phyloP scores from a whole-genome alignment of 2,797 vertebrate species.

The Gallinago solitaria region DNA sequence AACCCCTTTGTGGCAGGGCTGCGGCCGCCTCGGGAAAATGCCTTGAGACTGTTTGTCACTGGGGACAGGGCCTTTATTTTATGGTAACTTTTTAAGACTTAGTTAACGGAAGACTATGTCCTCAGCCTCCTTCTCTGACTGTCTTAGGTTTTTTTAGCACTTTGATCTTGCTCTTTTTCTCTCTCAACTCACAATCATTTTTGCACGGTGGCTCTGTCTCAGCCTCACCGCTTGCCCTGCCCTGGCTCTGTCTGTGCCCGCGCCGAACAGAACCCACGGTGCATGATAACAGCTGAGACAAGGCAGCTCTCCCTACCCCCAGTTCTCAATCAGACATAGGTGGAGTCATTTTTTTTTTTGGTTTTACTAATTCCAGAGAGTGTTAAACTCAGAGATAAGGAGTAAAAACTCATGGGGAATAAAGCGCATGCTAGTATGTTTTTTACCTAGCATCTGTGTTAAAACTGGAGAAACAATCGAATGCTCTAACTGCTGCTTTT shows the following conservation, averaged over 20 bases:
- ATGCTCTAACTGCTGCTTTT: neutral
- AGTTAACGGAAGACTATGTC: no score
- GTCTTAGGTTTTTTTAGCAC: neutral
- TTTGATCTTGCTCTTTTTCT: neutral
- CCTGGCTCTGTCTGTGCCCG: neutral
- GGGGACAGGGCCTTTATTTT: neutral
- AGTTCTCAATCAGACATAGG: accelerated
- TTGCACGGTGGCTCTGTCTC: neutral
- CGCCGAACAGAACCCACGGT: accelerated
- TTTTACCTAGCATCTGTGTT: neutral
- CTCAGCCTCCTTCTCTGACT: neutral
- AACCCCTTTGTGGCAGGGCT: neutral
- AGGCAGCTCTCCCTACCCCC: neutral
- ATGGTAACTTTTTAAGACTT: neutral
- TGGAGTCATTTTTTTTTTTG: neutral
- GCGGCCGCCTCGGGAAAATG: neutral
- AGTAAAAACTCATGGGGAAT: neutral
- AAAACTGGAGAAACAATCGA: neutral
- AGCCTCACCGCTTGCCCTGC: neutral
- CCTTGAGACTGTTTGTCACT: neutral
- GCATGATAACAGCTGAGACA: neutral
- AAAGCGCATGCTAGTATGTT: neutral
- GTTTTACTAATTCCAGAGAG: neutral
- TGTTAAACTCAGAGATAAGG: neutral
- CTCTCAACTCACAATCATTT: neutral